Conservation (phyloP, 2,113 vertebrate species). For the Alectura lathami region DNA sequence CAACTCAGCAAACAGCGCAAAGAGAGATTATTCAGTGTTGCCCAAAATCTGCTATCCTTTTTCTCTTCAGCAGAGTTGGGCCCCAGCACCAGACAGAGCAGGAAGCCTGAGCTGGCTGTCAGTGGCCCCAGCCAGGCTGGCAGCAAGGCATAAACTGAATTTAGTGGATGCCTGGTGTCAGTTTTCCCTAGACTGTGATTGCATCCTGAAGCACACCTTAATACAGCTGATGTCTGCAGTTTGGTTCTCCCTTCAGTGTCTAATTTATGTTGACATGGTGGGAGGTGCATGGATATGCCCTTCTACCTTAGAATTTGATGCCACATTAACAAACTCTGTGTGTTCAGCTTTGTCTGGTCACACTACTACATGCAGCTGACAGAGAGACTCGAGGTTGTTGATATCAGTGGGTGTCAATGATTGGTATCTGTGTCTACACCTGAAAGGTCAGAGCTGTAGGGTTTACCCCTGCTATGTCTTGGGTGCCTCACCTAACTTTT, state of each 20-base stretch:
- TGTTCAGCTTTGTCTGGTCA: background rate
- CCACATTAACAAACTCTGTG: background rate
- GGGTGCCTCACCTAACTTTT: background rate
- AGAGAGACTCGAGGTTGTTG: background rate
- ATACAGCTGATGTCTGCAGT: background rate
- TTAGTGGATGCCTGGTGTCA: background rate
- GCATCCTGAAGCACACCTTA: background rate
- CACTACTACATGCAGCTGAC: background rate
- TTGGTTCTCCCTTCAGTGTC: background rate
- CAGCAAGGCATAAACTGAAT: background rate
- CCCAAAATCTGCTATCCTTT: background rate
- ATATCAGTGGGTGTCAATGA: background rate
- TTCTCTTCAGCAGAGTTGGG: background rate
- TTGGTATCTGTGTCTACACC: rapidly evolving
- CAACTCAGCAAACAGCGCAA: background rate
- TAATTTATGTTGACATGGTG: background rate
- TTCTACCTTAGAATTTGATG: background rate
- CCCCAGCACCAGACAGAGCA: background rate
- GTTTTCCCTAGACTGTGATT: background rate
- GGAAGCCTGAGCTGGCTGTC: background rate
- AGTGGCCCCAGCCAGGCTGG: background rate
- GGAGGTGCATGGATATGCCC: background rate
- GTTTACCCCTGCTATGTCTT: background rate
- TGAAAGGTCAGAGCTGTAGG: background rate
- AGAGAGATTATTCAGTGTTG: background rate